Evolutionary conservation across 2,888 invertebrate genomes (phyloP), one percentile per base, ranked within the genome.

Genomic region (Ctena decussata): DNA sequence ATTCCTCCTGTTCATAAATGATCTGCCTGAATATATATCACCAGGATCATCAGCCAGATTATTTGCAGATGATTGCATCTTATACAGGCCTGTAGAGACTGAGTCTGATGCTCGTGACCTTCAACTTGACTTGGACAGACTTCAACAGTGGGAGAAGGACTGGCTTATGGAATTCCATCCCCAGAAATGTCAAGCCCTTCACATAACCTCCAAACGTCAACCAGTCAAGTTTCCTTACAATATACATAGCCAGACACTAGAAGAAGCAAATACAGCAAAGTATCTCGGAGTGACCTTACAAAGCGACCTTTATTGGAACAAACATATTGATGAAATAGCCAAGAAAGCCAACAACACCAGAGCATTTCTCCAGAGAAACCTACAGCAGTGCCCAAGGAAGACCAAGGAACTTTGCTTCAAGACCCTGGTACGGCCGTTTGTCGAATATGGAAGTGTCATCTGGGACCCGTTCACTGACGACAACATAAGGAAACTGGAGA

Each of bases 151-250:
- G 87, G 77, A 71, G 30, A 30, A 78, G 1, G 76, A 27, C 3
- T 87, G 78, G 87, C 84, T 69, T 30, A 84, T 87, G 84, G 46
- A 41, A 41, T 87, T 87, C 27, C 82, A 86, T 39, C 73, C 84
- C 1, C n/a, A 57, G 69, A 86, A 86, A 70, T 88, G 83, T 35
- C 76, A 85, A 44, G 41, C 78, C 0, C 21, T 85, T n/a, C 79
- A 76, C 35, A 81, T 81, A 18, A 79, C 60, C 49, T 35, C 44
- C 1, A 65, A 65, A 65, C 5, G 65, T 1, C 3, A 65, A 65
- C 65, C 32, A 2, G 18, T 65, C 8, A 3, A 21, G 21, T 11
- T 18, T 1, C 35, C n/a, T 21, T 65, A 65, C 35, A 65, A 2
- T 65, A 35, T 65, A 11, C 65, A 65, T 35, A 21, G 35, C 65